Evolutionary conservation across 2,113 vertebrate genomes (phyloP), one percentile per base, ranked within the genome.

Genomic region (Sardina pilchardus): DNA sequence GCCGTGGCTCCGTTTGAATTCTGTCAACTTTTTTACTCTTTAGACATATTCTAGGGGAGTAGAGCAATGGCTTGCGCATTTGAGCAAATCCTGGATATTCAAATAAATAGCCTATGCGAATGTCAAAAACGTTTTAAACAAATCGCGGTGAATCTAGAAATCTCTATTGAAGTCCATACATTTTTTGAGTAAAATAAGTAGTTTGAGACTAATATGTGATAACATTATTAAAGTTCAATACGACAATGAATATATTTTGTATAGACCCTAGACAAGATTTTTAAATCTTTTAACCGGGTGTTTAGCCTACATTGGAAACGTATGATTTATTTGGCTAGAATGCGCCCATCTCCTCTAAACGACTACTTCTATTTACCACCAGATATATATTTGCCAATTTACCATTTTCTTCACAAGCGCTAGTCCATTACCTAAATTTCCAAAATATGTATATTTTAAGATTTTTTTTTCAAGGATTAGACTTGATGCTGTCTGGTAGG

Each of bases 391-490:
- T 71, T 30, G 1, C 63, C 7, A 26, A 30, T 17, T 6, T 14
- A n/a, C n/a, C n/a, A n/a, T 50, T 53, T 53, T 53, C 21, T 56
- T 56, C 53, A 24, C 21, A 19, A 24, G 53, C 53, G 53, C 53
- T 56, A 6, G 53, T 56, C 53, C 7, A 67, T 8, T 67, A 67
- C 36, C 14, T 16, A 6, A 17, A 14, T 34, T 14, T 0, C 30
- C 30, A 36, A 5, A 75, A 75, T 36, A 75, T 4, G 30, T 75
- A 36, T 75, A 14, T 75, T 75, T 71, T 34, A 8, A 30, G 14
- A 75, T 17, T 71, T 9, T 36, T 75, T 75, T 75, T 36, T 75
- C 67, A 75, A 34, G 67, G 67, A 75, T 75, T 75, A 75, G 67
- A 36, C 67, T 75, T 75, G 67, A 30, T 75, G 26, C 30, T 75